A percentile compares a stretch with the other conserved stretches of the same genome.
Evolutionary conservation across 2,888 invertebrate genomes (phyloP).

Genomic region (Tillus elongatus): DNA sequence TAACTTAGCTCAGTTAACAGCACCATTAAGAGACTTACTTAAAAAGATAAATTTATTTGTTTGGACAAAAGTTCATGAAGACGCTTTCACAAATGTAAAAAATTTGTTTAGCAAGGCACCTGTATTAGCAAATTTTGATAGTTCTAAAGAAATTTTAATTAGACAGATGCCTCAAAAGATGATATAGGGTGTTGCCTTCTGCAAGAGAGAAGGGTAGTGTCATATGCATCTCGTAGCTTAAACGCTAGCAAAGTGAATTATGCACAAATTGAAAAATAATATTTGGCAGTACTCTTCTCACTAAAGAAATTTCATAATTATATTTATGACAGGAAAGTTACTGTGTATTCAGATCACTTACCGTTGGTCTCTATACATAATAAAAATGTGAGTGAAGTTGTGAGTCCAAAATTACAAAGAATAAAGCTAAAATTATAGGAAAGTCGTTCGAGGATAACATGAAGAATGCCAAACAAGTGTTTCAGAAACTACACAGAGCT

Average conservation of each 20-base stretch:
- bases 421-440: constrained; percentile 18
- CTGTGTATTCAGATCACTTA: constrained; percentile 22
- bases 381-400: constrained; percentile 16
- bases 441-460: too few species aligned
- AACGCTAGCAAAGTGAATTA: constrained; percentile 21
- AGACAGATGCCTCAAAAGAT: constrained; percentile 18
- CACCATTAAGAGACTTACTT: constrained; percentile 18
- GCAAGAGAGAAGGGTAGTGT: constrained; percentile 19
- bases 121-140: constrained; percentile 16
- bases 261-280: constrained; percentile 32
- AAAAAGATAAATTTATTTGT: constrained; percentile 14
- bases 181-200: constrained; percentile 17
- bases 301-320: constrained; percentile 28
- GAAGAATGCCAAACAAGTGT: too few species aligned
- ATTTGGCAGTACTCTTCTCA: constrained; percentile 28
- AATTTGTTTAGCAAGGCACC: constrained; percentile 14
- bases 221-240: constrained; percentile 17
- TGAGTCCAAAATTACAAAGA: constrained; percentile 17
- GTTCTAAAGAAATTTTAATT: constrained; percentile 13
- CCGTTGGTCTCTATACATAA: constrained; percentile 20
- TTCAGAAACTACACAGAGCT: too few species aligned
- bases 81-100: constrained; percentile 14
- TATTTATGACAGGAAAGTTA: constrained; percentile 24
- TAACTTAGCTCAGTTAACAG: constrained; percentile 18
- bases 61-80: constrained; percentile 14